Conservation (phyloP, 2,888 invertebrate species). For the Steinernema scapterisci region DNA sequence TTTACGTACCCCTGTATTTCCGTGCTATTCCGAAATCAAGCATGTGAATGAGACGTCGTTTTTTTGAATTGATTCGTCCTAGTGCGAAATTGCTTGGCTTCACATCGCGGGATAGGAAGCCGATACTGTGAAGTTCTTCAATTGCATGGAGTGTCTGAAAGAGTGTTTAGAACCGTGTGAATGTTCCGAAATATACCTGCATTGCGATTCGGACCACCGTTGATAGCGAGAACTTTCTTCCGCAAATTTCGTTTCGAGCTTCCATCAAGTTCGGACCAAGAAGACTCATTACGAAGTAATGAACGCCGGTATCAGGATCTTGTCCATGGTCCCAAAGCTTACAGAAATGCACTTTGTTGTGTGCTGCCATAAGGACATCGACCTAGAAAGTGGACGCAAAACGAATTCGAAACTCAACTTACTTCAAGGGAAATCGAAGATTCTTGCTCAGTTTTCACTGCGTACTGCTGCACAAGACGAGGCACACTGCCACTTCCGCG, state of each 20-base stretch:
- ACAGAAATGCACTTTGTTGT: not conserved
- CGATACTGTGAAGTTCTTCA: conserved; percentile 29
- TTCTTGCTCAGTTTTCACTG: conserved; percentile 17
- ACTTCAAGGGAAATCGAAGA: conserved; percentile 11
- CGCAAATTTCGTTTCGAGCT: not conserved
- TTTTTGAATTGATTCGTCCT: not conserved
- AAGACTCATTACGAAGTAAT: conserved; percentile 34
- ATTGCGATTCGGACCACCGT: conserved; percentile 31
- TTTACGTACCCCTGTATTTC: too few species aligned
- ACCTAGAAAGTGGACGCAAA: not conserved
- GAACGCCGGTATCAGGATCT: not conserved
- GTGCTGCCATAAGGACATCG: not conserved
- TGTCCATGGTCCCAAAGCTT: conserved; percentile 24
- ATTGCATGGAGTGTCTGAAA: conserved; percentile 35
- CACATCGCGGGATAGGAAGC: conserved; percentile 25
- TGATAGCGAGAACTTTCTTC: not conserved
- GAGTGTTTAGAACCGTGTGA: not conserved
- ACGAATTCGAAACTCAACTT: not conserved
- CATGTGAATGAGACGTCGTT: conserved; percentile 31
- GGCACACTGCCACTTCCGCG: not conserved
- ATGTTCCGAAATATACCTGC: not conserved
- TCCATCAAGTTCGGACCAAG: conserved; percentile 29
- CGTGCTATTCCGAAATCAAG: conserved; percentile 36
- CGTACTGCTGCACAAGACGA: not conserved
- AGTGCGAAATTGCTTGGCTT: conserved; percentile 2